Base-by-base conservation (phyloP, 53 echinoderm and acorn worm species). In the Holothuria scabra region DNA sequence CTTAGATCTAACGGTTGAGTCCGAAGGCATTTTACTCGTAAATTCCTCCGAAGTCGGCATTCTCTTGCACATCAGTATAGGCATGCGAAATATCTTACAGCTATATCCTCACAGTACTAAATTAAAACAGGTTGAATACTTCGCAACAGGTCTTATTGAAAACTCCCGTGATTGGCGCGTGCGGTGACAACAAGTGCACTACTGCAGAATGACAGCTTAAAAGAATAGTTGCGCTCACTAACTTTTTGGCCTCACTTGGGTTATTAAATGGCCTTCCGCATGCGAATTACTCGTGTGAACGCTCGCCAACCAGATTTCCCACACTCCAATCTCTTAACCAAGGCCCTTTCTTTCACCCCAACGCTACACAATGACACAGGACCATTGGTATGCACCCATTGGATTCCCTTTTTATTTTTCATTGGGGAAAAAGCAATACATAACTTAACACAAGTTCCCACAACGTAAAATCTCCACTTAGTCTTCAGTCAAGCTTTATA, bases 1-100 rank as follows among this genome's bases (percentile, higher is more conserved):
- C 76, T 84, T 92, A 64, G 87, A 93, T 59, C 80, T 92, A 70
- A 89, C 92, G 82, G 91, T 80, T 85, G 95, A 91, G 89, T 95
- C 95, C 89, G 91, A 76, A 85, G 95, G 89, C 89, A 95, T 91
- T 55, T 83, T 93, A 74, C 56, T 56, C 52, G 65, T 59, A 64
- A 64, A 90, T 48, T 75, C 88, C 75, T 84, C 83, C 30, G 83
- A 84, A 56, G 60, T 84, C 74, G 88, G 88, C 88, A 88, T 88
- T 56, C 32, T 79, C 55, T 79, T 59, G n/a, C 79, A 79, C 79
- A 79, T 79, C 26, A 56, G 57, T 58, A 79, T 33, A 79, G 59
- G 57, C 79, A 79, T 79, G 79, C 33, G 59, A 59, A 79, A 21
- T 25, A 11, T 37, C 33, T 67, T 67, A 2, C 12, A 67, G 34